phyloP scores from a whole-genome alignment of 1,140 invertebrate species.

The Polyergus mexicanus region DNA sequence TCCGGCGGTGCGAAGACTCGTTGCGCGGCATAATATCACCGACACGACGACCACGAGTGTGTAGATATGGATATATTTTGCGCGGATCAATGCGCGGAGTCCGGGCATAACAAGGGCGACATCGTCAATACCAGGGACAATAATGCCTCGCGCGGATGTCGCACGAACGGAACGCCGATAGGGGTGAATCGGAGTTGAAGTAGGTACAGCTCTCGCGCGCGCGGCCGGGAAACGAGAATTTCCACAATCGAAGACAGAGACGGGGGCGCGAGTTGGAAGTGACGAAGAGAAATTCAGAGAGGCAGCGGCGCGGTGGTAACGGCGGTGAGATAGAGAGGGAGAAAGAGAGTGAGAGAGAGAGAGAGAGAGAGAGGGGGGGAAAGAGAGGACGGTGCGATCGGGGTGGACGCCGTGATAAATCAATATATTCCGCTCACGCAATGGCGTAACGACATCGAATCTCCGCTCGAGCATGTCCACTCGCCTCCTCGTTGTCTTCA shows the following conservation, averaged over 20 bases:
- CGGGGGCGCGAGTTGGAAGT: conserved; percentile 19
- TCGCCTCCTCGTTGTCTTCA: conserved; percentile 33
- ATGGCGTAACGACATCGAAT: conserved; percentile 81
- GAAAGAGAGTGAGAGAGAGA: no score
- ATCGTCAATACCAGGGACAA: conserved; percentile 58
- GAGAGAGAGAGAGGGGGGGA: not conserved
- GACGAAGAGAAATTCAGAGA: conserved; percentile 57
- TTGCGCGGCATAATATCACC: conserved; percentile 35
- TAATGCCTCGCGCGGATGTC: conserved; percentile 44
- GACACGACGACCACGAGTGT: conserved; percentile 7
- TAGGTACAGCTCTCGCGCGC: not conserved
- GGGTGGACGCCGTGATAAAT: conserved; percentile 78
- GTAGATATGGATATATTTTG: conserved; percentile 51
- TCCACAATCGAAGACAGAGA: conserved; percentile 57
- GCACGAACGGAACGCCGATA: conserved; percentile 39
- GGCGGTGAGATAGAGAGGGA: not conserved
- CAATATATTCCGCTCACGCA: conserved; percentile 85
- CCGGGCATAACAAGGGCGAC: conserved; percentile 53
- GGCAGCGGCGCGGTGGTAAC: not conserved
- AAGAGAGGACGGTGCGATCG: conserved; percentile 38
- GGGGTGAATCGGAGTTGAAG: conserved; percentile 58
- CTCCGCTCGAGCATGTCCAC: conserved; percentile 66
- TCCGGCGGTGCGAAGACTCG: conserved; percentile 3
- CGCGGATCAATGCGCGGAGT: conserved; percentile 47
- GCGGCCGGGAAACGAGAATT: conserved; percentile 23